Evolutionary conservation across 2,797 vertebrate species (phyloP).

Genomic region (Astyanax mexicanus): DNA sequence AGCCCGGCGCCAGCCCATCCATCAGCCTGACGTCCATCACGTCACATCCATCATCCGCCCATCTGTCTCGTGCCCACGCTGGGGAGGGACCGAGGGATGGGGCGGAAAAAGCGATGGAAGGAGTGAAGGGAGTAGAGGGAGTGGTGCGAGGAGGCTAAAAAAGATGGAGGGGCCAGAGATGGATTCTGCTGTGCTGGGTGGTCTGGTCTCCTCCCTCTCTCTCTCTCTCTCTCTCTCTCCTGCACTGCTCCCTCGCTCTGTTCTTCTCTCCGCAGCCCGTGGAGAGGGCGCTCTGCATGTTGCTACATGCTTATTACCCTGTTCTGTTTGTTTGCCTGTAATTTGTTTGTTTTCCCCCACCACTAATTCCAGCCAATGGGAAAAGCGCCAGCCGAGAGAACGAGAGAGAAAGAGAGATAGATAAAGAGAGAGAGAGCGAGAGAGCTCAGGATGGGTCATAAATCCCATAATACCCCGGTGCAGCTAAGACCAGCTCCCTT

Average conservation of each 20-base stretch:
- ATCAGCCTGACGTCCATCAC: constrained; percentile 82
- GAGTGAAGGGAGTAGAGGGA: constrained; percentile 21
- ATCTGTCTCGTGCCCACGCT: constrained; percentile 78
- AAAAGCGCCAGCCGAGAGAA: constrained; percentile 67
- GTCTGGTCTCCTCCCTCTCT: too few relatives aligned
- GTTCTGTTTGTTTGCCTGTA: constrained; percentile 75
- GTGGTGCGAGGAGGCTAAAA: background rate
- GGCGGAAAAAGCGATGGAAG: constrained; percentile 42
- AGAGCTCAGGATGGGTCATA: constrained; percentile 68
- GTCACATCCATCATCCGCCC: constrained; percentile 85
- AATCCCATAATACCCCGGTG: constrained; percentile 74
- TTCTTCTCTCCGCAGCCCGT: constrained; percentile 52
- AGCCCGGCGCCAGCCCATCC: constrained; percentile 79
- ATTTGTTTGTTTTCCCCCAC: constrained; percentile 59
- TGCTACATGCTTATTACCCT: constrained; percentile 75
- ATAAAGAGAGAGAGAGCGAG: constrained; percentile 59
- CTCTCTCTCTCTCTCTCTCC: constrained; percentile 14
- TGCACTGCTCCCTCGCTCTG: too few relatives aligned
- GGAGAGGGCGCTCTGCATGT: constrained; percentile 67
- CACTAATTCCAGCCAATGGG: constrained; percentile 76
- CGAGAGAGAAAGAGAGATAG: too few relatives aligned
- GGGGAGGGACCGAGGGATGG: constrained; percentile 62
- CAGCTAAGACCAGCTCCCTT: constrained; percentile 62
- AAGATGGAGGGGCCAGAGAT: constrained; percentile 58
- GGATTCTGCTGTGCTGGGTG: constrained; percentile 49